Percentiles rank a stretch among this genome's conserved stretches.
Evolutionary conservation across 2,888 invertebrate genomes (phyloP).

Genomic region (Andrena haemorrhoa): DNA sequence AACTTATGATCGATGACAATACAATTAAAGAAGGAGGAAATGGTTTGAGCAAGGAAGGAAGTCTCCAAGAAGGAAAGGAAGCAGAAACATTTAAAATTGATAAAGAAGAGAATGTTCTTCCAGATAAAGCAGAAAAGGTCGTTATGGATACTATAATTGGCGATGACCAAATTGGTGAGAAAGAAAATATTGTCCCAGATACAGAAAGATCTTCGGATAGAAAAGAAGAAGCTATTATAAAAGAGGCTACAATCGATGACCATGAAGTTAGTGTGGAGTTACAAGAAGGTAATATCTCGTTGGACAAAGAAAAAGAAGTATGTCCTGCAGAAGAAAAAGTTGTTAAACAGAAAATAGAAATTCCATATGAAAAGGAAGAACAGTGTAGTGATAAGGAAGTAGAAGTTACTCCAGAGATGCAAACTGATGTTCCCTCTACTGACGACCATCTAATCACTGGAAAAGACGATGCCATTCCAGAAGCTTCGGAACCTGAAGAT

Average conservation of each 20-base stretch:
- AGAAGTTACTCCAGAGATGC: background rate
- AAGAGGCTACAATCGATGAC: background rate
- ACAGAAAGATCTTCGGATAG: background rate
- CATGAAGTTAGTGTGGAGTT: background rate
- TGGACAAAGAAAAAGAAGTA: background rate
- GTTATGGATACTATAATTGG: background rate
- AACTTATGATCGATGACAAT: background rate
- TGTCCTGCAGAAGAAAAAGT: background rate
- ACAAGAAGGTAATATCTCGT: background rate
- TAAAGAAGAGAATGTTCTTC: background rate
- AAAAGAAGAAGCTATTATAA: conserved; percentile 1
- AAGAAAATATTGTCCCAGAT: background rate
- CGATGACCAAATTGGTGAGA: background rate
- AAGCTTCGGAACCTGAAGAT: background rate
- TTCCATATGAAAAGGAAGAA: background rate
- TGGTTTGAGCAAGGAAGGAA: background rate
- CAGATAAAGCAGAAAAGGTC: background rate
- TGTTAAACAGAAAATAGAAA: background rate
- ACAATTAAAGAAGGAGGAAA: background rate
- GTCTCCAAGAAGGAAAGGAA: background rate
- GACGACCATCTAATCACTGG: background rate
- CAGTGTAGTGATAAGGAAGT: background rate
- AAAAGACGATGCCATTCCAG: background rate
- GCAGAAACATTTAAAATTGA: background rate
- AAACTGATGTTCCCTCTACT: background rate